Evolutionary conservation across 35 echinoderm and acorn worm species (phyloP), one percentile per base, ranked within the genome.

Genomic region (Lytechinus variegatus): DNA sequence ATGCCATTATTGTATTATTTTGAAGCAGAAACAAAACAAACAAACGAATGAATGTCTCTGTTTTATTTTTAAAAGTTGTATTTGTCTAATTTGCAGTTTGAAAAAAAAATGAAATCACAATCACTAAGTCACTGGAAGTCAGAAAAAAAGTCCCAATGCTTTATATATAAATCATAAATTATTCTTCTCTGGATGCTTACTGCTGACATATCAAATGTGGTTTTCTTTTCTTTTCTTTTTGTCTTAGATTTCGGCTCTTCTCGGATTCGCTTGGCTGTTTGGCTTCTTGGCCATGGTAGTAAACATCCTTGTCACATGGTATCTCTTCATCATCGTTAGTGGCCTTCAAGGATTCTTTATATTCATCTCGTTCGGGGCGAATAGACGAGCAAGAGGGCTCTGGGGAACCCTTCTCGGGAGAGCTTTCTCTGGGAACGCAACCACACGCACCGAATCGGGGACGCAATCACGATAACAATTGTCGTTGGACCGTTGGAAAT

Each of bases 291-390:
- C 95, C 52, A 27, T 79, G 57, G 91, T 92, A 19, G 87, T 91
- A 53, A 54, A 96, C 52, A 14, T 96, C 33, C 55, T n/a, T 4
- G 24, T 94, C 19, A 61, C 87, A 13, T 96, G 95, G 95, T 92
- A 86, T 28, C 91, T 94, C 51, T 96, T 96, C 55, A 87, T 94
- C 11, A 87, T 96, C 1, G n/a, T 94, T 0, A 94, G 61, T 27
- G 56, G 90, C 29, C 91, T 96, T 9, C 95, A 96, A 54, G 95
- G 95, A 44, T 57, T 93, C 92, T 96, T 96, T 60, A 96, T 96
- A 10, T 93, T 92, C 54, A 10, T 86, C 14, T 94, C 95, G 56
- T 96, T 96, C 54, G 95, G 55, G 8, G 86, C 61, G 16, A 96
- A 94, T 66, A 86, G 52, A 52, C 89, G 95, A 79, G 91, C 92